These are phyloP conservation scores for Onychomys torridus DNA, from an alignment of 2,797 vertebrate species.

Conservation along the genomic window DNA sequence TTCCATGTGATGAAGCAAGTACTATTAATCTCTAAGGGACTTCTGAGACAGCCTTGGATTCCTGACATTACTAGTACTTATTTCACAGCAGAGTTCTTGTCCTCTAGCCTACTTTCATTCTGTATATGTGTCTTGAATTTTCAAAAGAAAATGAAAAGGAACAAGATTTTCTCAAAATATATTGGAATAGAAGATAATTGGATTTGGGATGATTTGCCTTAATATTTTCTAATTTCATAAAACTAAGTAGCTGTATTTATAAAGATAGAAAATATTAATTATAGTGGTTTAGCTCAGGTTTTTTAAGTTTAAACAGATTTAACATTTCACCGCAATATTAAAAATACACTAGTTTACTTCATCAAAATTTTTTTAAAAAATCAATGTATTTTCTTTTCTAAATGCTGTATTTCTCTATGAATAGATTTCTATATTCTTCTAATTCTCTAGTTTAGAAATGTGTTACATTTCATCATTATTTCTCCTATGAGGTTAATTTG, in stretches of 20 bases:
- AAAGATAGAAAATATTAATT: neutral
- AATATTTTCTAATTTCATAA: constrained; percentile 15
- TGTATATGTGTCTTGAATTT: neutral
- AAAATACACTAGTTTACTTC: neutral
- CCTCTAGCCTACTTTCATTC: neutral
- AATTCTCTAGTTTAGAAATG: neutral
- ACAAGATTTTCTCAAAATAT: neutral
- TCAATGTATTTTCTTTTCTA: neutral
- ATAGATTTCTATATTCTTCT: neutral
- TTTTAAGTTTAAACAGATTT: neutral
- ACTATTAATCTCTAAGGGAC: neutral
- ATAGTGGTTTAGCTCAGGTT: neutral
- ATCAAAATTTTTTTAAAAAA: neutral
- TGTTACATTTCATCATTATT: neutral
- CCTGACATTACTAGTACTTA: neutral
- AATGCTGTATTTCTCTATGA: neutral
- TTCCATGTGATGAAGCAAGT: neutral
- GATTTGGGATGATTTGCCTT: neutral
- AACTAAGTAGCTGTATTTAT: neutral
- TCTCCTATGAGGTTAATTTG: neutral
- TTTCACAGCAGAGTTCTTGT: neutral
- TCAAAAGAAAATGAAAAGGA: neutral
- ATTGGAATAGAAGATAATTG: neutral
- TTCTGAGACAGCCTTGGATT: neutral
- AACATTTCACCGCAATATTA: neutral